Evolutionary conservation across 2,888 invertebrate species (phyloP), one percentile per base, ranked within the genome.

Genomic region (Rhopalosiphum nymphaeae): DNA sequence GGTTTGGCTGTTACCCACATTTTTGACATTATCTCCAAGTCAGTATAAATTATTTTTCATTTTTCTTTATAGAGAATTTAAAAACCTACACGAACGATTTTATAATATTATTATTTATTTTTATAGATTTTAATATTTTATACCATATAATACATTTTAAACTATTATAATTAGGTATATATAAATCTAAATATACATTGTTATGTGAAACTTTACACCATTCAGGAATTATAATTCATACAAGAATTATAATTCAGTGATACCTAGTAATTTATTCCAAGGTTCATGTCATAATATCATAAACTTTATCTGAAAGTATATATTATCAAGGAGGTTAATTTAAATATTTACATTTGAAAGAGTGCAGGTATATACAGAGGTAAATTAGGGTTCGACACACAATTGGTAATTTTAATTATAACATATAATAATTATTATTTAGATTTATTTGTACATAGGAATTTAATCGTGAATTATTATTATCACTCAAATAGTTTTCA

Each of bases 1-100:
- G n/a, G 46, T 90, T 90, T 90, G 90, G 90, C 36, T 46, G 90
- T 67, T 44, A 25, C 46, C 90, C 46, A 90, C 25, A 49, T 67
- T 78, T 61, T 90, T n/a, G 11, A 90, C 26, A 36, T 90, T 46
- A 49, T 67, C 49, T 57, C 29, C 16, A 44, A 57, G 57, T 26
- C 29, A 57, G 44, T 89, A 44, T 61, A 89, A 44, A 89, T 89
- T 89, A 29, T 89, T 57, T 89, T 26, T 57, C 29, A 25, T 36
- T 89, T 89, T 89, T 57, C 16, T 16, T 89, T 36, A 5, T 78
- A 36, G 36, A 21, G 0, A 78, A 36, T 36, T 53, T 53, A 53
- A 53, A 57, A 57, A 57, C 57, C 26, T 57, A 42, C 21, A 21
- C 36, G 7, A 42, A 36, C 36, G 21, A 21, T 36, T 78, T 7